These are phyloP conservation scores for Megalops cyprinoides DNA, from an alignment of 2,797 vertebrate genomes.

Conservation along the genomic window DNA sequence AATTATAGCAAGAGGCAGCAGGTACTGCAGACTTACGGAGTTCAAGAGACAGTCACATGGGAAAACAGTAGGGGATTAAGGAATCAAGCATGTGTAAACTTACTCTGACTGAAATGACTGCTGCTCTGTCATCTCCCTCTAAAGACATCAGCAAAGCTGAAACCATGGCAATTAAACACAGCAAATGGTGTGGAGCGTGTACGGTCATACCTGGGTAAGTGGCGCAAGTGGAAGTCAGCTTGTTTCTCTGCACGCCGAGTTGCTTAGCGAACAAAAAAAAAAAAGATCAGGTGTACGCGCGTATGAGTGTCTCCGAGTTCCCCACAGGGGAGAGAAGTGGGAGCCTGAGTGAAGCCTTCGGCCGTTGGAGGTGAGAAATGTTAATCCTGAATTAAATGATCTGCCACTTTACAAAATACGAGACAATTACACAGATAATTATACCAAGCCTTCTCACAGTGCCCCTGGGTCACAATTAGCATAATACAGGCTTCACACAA, in stretches of 20 bases:
- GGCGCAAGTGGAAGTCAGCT: not conserved
- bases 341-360: conserved; percentile 55
- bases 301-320: conserved; percentile 41
- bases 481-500: conserved; percentile 59
- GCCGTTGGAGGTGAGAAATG: conserved; percentile 75
- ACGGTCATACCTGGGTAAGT: too few species aligned
- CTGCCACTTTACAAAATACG: conserved; percentile 81
- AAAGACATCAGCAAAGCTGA: conserved; percentile 36
- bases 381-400: conserved; percentile 79
- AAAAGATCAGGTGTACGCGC: conserved; percentile 23
- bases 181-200: not conserved
- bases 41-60: conserved; percentile 1
- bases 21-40: conserved; percentile 32
- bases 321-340: conserved; percentile 32
- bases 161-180: not conserved
- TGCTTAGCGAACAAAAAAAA: conserved; percentile 25
- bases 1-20: conserved; percentile 33
- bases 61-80: conserved; percentile 48
- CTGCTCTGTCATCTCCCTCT: conserved; percentile 47
- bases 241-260: not conserved
- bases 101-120: conserved; percentile 49
- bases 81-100: conserved; percentile 53
- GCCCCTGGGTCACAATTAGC: conserved; percentile 74
- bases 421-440: conserved; percentile 80
- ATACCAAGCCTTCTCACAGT: conserved; percentile 71